A percentile compares a stretch with the other conserved stretches of the same genome.
These are phyloP conservation scores for Allacma fusca DNA, from an alignment of 2,888 invertebrate species.

Conservation along the genomic window DNA sequence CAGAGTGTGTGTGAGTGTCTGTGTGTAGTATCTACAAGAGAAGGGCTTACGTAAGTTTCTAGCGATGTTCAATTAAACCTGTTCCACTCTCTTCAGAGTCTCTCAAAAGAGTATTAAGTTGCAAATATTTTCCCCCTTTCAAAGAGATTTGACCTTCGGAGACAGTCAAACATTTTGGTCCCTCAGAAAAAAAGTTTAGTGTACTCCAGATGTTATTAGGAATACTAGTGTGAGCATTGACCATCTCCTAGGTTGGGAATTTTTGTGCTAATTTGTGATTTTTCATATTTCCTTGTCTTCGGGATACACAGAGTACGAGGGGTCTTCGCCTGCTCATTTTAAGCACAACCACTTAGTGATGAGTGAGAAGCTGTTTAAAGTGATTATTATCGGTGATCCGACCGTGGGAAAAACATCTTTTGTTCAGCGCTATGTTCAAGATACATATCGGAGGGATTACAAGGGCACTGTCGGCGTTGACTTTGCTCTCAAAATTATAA, in stretches of 20 bases:
- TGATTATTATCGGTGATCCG: conserved; percentile 67
- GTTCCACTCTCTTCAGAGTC: neutral
- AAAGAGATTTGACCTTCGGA: neutral
- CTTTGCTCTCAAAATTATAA: conserved; percentile 70
- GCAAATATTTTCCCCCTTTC: neutral
- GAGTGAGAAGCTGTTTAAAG: conserved; percentile 66
- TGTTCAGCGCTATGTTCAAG: conserved; percentile 69
- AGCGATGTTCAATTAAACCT: neutral
- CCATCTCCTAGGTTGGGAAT: neutral
- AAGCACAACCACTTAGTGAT: conserved; percentile 43
- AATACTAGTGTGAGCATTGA: neutral
- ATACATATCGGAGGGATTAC: conserved; percentile 67
- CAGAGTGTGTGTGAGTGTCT: too few relatives aligned
- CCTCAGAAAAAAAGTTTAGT: neutral
- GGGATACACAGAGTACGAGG: conserved; percentile 12
- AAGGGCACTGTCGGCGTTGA: conserved; percentile 71
- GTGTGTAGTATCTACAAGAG: too few relatives aligned
- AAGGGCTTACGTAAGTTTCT: neutral
- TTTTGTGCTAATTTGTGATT: neutral
- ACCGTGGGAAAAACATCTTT: conserved; percentile 69
- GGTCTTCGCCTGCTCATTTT: conserved; percentile 33
- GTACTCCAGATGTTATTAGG: neutral
- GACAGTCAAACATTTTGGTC: neutral
- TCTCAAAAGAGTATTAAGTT: neutral
- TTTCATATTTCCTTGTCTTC: neutral